phyloP scores from a whole-genome alignment of 2,888 invertebrate genomes.

The Chaetogeoica ovagalla region DNA sequence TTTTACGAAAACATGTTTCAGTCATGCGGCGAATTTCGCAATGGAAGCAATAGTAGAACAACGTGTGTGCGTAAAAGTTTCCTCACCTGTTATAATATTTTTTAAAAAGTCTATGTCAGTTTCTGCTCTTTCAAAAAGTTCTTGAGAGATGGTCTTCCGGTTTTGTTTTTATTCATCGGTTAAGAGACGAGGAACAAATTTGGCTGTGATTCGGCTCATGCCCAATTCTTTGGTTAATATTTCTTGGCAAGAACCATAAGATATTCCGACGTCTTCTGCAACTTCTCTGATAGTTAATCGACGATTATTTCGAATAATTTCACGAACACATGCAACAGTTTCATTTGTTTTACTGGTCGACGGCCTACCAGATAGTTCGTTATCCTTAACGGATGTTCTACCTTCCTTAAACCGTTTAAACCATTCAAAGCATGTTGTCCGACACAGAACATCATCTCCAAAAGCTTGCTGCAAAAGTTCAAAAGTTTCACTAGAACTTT shows the following conservation, averaged over 20 bases:
- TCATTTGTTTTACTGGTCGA: slow-evolving; percentile 22
- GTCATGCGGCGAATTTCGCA: too few species aligned
- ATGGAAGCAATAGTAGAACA: too few species aligned
- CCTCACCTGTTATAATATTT: too few species aligned
- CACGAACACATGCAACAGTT: slow-evolving; percentile 21
- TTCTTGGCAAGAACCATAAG: slow-evolving; percentile 16
- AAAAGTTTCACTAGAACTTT: slow-evolving; percentile 20
- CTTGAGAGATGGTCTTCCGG: too few species aligned
- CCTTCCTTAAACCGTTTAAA: slow-evolving; percentile 26
- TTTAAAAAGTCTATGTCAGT: too few species aligned
- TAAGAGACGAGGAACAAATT: slow-evolving; percentile 30
- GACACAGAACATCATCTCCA: slow-evolving; percentile 29
- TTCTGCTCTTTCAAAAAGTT: too few species aligned
- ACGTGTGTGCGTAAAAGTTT: too few species aligned
- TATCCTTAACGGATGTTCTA: slow-evolving; percentile 23
- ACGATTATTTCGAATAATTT: slow-evolving; percentile 36
- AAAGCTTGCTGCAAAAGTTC: slow-evolving; percentile 30
- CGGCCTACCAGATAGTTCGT: slow-evolving; percentile 12
- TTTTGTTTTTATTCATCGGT: not conserved
- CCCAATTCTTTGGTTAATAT: slow-evolving; percentile 21
- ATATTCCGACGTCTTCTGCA: not conserved
- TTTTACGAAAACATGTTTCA: too few species aligned
- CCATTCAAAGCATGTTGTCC: slow-evolving; percentile 27
- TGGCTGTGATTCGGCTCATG: slow-evolving; percentile 27
- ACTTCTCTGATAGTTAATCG: slow-evolving; percentile 19